Conservation (phyloP, 2,113 vertebrate genomes). For the Lampris megalopsis region DNA sequence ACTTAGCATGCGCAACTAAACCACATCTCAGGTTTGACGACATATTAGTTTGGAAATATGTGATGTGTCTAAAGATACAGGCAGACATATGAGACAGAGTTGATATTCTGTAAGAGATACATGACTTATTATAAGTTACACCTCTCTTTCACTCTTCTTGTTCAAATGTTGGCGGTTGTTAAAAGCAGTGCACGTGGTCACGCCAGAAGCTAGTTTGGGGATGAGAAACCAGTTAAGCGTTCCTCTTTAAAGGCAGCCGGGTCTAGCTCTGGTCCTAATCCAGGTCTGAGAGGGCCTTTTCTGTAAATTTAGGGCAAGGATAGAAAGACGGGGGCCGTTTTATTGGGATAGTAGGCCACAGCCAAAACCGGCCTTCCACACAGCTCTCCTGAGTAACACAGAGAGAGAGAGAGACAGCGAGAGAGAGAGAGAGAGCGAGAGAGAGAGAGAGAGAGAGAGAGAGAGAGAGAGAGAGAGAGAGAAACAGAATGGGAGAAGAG, state of each 20-base stretch:
- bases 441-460: not conserved
- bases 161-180: not conserved
- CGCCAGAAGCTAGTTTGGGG: not conserved
- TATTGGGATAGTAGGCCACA: slow-evolving; percentile 66
- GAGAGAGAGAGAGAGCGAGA: not conserved
- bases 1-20: not conserved
- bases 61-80: too few species aligned
- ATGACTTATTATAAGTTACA: not conserved
- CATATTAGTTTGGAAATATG: too few species aligned
- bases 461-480: slow-evolving; percentile 9
- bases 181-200: not conserved
- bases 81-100: too few species aligned
- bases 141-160: not conserved
- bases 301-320: slow-evolving; percentile 62
- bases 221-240: not conserved
- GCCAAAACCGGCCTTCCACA: slow-evolving; percentile 34
- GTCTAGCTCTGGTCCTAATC: slow-evolving; percentile 27
- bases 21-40: not conserved
- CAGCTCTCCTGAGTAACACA: slow-evolving; percentile 42
- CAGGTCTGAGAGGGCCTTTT: slow-evolving; percentile 56
- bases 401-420: slow-evolving; percentile 2
- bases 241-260: slow-evolving; percentile 3
- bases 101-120: too few species aligned
- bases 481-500: not conserved
- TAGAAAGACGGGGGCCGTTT: slow-evolving; percentile 48